phyloP scores from a whole-genome alignment of 2,888 invertebrate genomes.

The Platycheirus rosarum region DNA sequence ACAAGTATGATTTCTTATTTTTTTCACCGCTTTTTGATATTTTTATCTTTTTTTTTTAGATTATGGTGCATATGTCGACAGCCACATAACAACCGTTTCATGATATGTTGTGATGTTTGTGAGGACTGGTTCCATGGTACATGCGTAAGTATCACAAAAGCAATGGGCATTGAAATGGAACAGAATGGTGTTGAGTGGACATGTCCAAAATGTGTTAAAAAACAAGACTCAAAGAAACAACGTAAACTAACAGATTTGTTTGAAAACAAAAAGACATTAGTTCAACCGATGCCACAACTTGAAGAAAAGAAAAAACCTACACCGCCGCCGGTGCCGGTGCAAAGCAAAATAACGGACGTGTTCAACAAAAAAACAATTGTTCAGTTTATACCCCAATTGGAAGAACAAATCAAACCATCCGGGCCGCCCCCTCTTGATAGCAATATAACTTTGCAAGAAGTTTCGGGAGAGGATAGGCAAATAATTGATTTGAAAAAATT shows the following conservation, averaged over 20 bases:
- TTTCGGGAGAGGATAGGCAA: conserved; percentile 46
- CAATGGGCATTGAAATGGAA: conserved; percentile 96
- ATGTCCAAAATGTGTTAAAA: conserved; percentile 89
- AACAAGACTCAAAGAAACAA: conserved; percentile 77
- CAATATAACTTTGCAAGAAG: conserved; percentile 26
- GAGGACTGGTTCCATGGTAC: conserved; percentile 99
- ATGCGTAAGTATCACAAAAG: conserved; percentile 96
- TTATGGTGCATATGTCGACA: conserved; percentile 98
- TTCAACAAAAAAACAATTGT: conserved; percentile 60
- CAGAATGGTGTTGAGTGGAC: conserved; percentile 93
- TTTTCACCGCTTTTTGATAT: background rate
- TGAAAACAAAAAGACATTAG: conserved; percentile 51
- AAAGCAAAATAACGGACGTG: conserved; percentile 77
- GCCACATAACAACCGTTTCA: conserved; percentile 97
- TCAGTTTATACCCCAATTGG: conserved; percentile 40
- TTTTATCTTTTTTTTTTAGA: conserved; percentile 81
- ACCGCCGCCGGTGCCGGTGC: conserved; percentile 23
- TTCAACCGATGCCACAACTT: conserved; percentile 42
- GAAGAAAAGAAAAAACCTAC: conserved; percentile 22
- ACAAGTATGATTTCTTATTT: conserved; percentile 83
- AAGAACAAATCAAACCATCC: conserved; percentile 22
- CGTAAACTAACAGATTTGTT: conserved; percentile 77
- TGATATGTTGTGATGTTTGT: conserved; percentile 98
- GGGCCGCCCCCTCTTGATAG: background rate
- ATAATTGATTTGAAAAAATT: conserved; percentile 67